A percentile compares a stretch with the other conserved stretches of the same genome.
phyloP scores from a whole-genome alignment of 2,797 vertebrate genomes.

The Chiloscyllium punctatum region DNA sequence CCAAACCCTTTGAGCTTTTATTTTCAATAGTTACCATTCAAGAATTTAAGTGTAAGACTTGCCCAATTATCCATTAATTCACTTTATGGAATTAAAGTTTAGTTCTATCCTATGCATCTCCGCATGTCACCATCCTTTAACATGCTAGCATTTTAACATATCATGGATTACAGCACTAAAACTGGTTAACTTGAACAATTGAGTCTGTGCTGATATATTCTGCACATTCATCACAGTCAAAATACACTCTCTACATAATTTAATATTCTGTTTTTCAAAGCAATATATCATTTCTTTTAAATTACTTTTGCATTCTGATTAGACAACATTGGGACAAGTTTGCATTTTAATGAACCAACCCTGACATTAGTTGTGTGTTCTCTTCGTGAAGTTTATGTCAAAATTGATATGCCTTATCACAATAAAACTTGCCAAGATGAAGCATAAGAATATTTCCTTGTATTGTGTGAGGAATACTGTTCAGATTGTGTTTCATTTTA shows the following conservation, averaged over 20 bases:
- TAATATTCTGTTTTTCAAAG: too few species aligned
- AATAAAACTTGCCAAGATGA: background rate
- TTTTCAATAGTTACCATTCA: background rate
- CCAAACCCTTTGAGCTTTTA: background rate
- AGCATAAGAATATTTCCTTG: background rate
- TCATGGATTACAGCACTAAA: background rate
- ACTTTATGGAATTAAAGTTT: background rate
- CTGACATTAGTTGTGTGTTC: too few species aligned
- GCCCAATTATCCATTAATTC: background rate
- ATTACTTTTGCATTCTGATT: too few species aligned
- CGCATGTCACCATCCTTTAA: background rate
- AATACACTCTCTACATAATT: background rate
- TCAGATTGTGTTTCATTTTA: background rate
- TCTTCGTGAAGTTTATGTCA: too few species aligned
- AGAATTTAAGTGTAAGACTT: background rate
- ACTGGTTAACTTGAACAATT: background rate
- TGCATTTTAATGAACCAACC: too few species aligned
- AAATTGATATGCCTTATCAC: background rate
- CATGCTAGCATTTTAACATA: background rate
- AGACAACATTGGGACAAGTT: too few species aligned
- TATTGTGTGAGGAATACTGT: too few species aligned
- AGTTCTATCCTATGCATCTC: background rate
- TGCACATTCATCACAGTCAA: background rate
- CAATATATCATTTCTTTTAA: too few species aligned
- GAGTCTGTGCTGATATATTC: background rate